Evolutionary conservation across 2,113 vertebrate species (phyloP), one percentile per base, ranked within the genome.

Genomic region (Psettodes erumei): DNA sequence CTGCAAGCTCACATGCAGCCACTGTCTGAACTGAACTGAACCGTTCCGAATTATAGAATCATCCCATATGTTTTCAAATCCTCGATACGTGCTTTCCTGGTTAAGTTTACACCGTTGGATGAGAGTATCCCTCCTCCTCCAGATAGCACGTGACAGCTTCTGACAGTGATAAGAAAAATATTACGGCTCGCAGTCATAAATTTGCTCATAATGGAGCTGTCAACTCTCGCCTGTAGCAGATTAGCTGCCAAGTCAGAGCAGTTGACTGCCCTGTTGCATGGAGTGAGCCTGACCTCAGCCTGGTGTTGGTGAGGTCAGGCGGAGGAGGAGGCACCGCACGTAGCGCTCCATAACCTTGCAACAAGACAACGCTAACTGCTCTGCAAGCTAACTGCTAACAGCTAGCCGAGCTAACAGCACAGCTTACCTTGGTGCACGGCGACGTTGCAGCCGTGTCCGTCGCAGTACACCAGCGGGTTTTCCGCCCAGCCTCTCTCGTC

Each of bases 401-500:
- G 45, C 13, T 48, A 61, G 60, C 75, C 33, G 19, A 61, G 61
- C 61, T 45, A 76, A 18, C 66, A 4, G 23, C 50, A 3, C 48
- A 27, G 68, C 84, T 87, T 95, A 98, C 96, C 96, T 95, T 98
- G 96, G 85, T 98, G 96, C 86, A 98, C 96, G 18, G 96, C 96
- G 80, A 98, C 96, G 89, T 94, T 98, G 90, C 96, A 98, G 75
- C 96, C 96, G 88, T 98, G 96, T 86, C 96, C 96, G 93, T 98
- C 96, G 84, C 96, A 98, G 87, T 98, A 98, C 45, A 98, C 96
- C 69, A 98, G 93, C 48, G 96, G 96, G 88, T 98, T 98, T 84
- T 98, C 96, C 53, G 96, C 95, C 96, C 96, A 98, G 90, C 96
- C 96, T 89, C 96, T 94, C 93, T 97, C 96, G 90, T 97, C 96